Percentiles rank a stretch among this genome's conserved stretches.
Evolutionary conservation across 2,113 vertebrate genomes (phyloP).

Genomic region (Cottus gobio): DNA sequence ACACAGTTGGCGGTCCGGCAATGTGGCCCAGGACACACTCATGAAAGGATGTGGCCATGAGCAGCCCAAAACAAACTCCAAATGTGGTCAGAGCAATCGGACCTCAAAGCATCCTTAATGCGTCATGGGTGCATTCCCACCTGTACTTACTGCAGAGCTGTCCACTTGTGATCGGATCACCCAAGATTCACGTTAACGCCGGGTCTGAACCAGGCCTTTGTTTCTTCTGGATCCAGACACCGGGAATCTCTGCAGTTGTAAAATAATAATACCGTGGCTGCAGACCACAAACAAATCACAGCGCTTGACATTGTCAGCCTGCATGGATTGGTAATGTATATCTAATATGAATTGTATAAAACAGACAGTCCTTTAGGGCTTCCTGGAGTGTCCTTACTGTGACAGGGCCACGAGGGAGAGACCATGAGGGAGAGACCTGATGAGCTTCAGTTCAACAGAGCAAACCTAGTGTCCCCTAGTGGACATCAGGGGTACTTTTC

Average conservation of each 20-base stretch:
- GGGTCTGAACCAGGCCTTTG: neutral
- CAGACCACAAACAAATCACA: neutral
- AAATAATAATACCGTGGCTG: slow-evolving; percentile 20
- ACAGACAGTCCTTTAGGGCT: slow-evolving; percentile 54
- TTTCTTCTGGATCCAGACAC: neutral
- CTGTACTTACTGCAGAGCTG: neutral
- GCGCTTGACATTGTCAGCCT: slow-evolving; percentile 1
- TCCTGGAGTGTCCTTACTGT: slow-evolving; percentile 45
- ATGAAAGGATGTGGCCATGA: too few species aligned
- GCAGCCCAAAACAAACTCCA: too few species aligned
- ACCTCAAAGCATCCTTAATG: too few species aligned
- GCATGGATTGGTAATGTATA: slow-evolving; percentile 58
- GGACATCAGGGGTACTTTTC: slow-evolving; percentile 45
- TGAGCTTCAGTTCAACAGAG: slow-evolving; percentile 21
- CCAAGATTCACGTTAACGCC: neutral
- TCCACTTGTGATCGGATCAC: neutral
- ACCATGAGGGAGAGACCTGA: slow-evolving; percentile 10
- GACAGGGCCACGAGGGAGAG: slow-evolving; percentile 20
- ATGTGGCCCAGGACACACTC: too few species aligned
- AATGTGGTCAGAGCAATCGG: too few species aligned
- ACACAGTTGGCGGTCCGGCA: too few species aligned
- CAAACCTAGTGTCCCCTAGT: slow-evolving; percentile 78
- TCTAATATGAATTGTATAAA: slow-evolving; percentile 58
- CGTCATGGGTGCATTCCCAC: neutral
- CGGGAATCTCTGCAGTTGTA: slow-evolving; percentile 23